Conservation (phyloP, 2,113 vertebrate species). For the Bos taurus region DNA sequence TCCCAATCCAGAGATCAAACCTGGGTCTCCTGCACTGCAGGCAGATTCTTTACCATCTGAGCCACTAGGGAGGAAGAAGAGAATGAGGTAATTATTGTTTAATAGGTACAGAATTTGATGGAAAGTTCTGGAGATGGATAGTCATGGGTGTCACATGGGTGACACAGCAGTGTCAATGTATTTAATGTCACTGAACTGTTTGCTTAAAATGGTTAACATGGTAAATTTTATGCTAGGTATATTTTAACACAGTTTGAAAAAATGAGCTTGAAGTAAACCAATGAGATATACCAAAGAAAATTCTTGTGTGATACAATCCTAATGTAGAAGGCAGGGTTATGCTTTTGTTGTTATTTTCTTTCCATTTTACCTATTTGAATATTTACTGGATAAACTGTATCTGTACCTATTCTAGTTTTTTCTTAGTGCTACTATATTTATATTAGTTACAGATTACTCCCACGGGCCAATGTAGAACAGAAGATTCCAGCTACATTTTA, state of each 20-base stretch:
- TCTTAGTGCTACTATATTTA: background rate
- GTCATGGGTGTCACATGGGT: background rate
- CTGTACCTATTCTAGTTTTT: background rate
- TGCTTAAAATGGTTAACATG: background rate
- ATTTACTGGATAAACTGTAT: background rate
- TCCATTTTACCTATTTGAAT: slow-evolving; percentile 16
- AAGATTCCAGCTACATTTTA: background rate
- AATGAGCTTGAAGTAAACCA: background rate
- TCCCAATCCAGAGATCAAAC: background rate
- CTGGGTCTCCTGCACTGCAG: background rate
- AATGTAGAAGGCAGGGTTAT: background rate
- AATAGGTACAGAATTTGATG: background rate
- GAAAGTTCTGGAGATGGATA: background rate
- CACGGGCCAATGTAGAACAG: background rate
- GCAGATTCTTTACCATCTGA: background rate
- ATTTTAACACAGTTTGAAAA: background rate
- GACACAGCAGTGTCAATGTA: background rate
- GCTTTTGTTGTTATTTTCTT: background rate
- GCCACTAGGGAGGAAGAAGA: background rate
- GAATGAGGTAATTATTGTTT: background rate
- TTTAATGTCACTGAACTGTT: background rate
- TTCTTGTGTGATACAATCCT: background rate
- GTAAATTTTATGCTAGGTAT: background rate
- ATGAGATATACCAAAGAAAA: background rate
- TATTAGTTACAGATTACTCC: background rate